Conservation (phyloP, 2,113 vertebrate species). For the Oreocharis arfaki region DNA sequence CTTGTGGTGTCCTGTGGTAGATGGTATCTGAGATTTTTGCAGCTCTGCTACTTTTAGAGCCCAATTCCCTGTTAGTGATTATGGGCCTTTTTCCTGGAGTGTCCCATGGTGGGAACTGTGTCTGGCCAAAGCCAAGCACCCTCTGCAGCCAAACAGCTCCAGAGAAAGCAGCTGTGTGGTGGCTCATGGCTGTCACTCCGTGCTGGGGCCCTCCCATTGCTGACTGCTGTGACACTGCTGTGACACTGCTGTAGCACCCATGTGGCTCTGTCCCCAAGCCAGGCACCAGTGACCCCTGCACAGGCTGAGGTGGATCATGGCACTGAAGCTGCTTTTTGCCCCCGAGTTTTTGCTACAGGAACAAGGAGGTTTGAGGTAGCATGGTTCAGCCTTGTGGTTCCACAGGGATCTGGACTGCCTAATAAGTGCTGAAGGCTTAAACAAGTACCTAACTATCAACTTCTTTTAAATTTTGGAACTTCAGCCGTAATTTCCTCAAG, state of each 20-base stretch:
- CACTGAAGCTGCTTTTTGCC: background rate
- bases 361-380: background rate
- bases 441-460: background rate
- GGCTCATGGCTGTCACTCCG: background rate
- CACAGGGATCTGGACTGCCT: background rate
- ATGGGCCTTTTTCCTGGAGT: background rate
- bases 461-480: background rate
- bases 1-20: constrained; percentile 14
- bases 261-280: background rate
- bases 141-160: background rate
- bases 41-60: background rate
- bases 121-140: background rate
- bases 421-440: background rate
- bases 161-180: background rate
- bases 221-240: background rate
- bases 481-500: background rate
- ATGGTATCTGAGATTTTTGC: constrained; percentile 3
- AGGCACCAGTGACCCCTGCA: background rate
- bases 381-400: background rate
- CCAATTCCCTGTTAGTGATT: background rate
- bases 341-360: background rate
- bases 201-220: background rate
- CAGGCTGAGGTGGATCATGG: background rate
- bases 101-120: background rate
- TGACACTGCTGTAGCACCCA: background rate